Conservation (phyloP, 2,113 vertebrate genomes). For the Platysternon megacephalum region DNA sequence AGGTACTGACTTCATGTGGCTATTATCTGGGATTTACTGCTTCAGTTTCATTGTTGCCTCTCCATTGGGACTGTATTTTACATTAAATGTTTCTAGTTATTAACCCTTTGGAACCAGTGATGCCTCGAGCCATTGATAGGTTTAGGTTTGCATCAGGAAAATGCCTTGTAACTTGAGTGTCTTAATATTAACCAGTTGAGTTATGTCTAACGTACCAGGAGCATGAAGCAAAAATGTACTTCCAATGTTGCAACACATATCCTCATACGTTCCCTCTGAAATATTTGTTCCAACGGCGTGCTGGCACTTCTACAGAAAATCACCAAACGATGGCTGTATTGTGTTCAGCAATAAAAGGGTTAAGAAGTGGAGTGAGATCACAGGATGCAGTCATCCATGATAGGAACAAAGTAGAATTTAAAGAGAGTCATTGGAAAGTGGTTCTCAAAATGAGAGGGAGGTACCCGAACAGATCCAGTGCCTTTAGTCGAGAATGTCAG, state of each 20-base stretch:
- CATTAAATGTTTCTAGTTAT: neutral
- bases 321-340: fast-evolving
- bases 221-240: neutral
- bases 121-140: neutral
- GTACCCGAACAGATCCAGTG: conserved; percentile 2
- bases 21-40: neutral
- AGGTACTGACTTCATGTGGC: fast-evolving
- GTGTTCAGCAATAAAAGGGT: neutral
- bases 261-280: neutral
- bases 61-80: neutral
- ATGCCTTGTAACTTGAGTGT: neutral
- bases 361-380: neutral
- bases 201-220: neutral
- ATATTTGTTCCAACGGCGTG: neutral
- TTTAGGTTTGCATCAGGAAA: neutral
- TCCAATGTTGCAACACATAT: neutral
- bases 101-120: neutral
- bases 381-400: neutral
- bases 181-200: neutral
- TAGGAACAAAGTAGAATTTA: neutral
- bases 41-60: neutral
- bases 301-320: neutral
- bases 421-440: conserved; percentile 19
- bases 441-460: conserved; percentile 25
- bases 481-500: neutral